Base-by-base conservation (phyloP, 1,140 invertebrate species). In the Drosophila ironensis region DNA sequence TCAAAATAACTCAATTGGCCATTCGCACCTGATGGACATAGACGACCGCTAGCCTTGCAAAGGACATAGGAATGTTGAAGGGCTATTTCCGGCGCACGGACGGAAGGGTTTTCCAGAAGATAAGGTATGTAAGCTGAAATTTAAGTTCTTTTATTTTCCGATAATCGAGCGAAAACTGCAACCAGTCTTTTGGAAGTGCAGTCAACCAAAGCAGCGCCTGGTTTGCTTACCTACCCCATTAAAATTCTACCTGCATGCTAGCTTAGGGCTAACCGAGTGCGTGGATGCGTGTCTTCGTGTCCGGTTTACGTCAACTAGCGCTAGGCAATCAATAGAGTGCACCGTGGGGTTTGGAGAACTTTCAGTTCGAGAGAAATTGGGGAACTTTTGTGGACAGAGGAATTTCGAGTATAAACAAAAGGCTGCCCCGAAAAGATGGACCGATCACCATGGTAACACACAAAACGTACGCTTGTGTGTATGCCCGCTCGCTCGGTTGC, bases 381-480 rank as follows among this genome's bases (percentile, higher is more conserved):
- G n/a, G n/a, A n/a, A n/a, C n/a, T n/a, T n/a, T n/a, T n/a, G 2
- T 22, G 20, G 2, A 22, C 9, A 3, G 47, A 22, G 11, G 6
- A 33, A 22, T 24, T 24, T 4, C 9, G 2, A 57, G n/a, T 8
- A 33, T 57, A 57, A 60, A 42, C 51, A 35, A 33, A 12, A 19
- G 33, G n/a, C 30, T 24, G 17, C 0, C n/a, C 20, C n/a, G 28
- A 60, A 27, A 50, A 60, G 16, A 35, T 14, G n/a, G 17, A n/a
- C 8, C 16, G 56, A 57, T 60, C 56, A 57, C 56, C 56, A 60
- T 60, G 51, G 56, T 25, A 60, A 60, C 50, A n/a, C n/a, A n/a
- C n/a, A n/a, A 12, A 24, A n/a, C 20, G 8, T 1, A n/a, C 14
- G 8, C 1, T 5, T 12, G 19, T 33, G 2, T 11, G 7, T 33